These are phyloP conservation scores for Hymenopus coronatus DNA, from an alignment of 2,888 invertebrate species.

Conservation along the genomic window DNA sequence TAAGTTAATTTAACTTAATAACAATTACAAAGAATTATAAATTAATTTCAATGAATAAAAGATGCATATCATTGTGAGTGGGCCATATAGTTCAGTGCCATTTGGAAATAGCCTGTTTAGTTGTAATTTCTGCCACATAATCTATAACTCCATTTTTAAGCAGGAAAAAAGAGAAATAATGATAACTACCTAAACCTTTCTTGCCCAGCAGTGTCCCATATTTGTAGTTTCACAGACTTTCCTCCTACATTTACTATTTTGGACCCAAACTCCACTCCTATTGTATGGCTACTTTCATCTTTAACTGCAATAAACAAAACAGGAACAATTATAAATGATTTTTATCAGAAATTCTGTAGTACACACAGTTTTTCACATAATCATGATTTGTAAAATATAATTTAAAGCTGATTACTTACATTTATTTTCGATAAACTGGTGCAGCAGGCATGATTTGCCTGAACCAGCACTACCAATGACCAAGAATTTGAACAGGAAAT, in stretches of 20 bases:
- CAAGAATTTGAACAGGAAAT: slow-evolving; percentile 81
- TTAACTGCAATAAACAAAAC: slow-evolving; percentile 59
- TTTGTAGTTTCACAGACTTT: slow-evolving; percentile 77
- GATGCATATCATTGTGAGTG: too few species aligned
- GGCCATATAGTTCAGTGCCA: too few species aligned
- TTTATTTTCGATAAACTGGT: slow-evolving; percentile 82
- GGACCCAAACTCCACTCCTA: slow-evolving; percentile 85
- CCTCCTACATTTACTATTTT: slow-evolving; percentile 79
- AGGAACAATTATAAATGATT: neutral
- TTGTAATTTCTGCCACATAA: too few species aligned
- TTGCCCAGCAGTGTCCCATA: slow-evolving; percentile 66
- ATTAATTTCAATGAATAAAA: too few species aligned
- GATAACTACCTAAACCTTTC: slow-evolving; percentile 46
- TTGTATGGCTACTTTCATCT: slow-evolving; percentile 79
- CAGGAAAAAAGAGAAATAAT: neutral
- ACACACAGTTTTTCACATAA: neutral
- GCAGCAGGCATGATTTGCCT: slow-evolving; percentile 78
- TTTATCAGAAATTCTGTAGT: too few species aligned
- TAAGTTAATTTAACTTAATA: too few species aligned
- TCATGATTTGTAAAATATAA: too few species aligned
- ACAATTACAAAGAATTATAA: too few species aligned
- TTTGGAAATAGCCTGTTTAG: too few species aligned
- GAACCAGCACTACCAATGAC: slow-evolving; percentile 82
- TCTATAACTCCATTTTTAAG: too few species aligned
- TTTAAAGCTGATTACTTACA: slow-evolving; percentile 57